phyloP scores from a whole-genome alignment of 2,797 vertebrate genomes.

The Phylloscopus collybita region DNA sequence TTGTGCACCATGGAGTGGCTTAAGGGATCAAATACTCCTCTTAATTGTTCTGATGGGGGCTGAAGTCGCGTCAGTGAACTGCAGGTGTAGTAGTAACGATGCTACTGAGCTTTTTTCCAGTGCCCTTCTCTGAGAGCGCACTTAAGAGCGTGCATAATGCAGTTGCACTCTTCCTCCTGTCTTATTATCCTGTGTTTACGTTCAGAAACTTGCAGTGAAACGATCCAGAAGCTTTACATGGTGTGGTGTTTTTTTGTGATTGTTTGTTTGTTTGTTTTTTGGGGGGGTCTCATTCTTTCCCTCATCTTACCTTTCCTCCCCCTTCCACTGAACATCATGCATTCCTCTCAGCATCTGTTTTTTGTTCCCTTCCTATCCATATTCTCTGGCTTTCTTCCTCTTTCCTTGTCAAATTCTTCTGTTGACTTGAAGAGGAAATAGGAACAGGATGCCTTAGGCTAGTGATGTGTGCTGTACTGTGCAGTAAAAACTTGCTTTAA shows the following conservation, averaged over 20 bases:
- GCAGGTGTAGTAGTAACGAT: neutral
- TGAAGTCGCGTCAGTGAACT: neutral
- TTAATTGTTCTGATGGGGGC: too few species aligned
- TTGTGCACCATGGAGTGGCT: neutral
- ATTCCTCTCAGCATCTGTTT: slow-evolving; percentile 54
- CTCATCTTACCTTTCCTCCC: neutral
- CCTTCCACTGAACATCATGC: neutral
- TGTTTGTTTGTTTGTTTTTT: neutral
- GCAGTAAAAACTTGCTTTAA: neutral
- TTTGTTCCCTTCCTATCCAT: slow-evolving; percentile 19
- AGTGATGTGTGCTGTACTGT: neutral
- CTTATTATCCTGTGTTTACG: neutral
- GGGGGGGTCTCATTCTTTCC: neutral
- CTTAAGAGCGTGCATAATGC: neutral
- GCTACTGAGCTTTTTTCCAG: neutral
- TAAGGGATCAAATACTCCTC: too few species aligned
- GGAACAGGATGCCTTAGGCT: slow-evolving; percentile 17
- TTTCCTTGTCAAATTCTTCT: slow-evolving; percentile 45
- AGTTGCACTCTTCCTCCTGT: neutral
- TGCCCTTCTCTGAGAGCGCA: neutral
- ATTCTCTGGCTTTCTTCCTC: slow-evolving; percentile 27
- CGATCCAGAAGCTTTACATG: neutral
- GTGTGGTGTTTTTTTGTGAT: neutral
- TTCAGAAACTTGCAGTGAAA: neutral
- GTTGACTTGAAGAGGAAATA: slow-evolving; percentile 40